A percentile compares a stretch with the other conserved stretches of the same genome.
Evolutionary conservation across 2,797 vertebrate species (phyloP).

Genomic region (Pristis pectinata): DNA sequence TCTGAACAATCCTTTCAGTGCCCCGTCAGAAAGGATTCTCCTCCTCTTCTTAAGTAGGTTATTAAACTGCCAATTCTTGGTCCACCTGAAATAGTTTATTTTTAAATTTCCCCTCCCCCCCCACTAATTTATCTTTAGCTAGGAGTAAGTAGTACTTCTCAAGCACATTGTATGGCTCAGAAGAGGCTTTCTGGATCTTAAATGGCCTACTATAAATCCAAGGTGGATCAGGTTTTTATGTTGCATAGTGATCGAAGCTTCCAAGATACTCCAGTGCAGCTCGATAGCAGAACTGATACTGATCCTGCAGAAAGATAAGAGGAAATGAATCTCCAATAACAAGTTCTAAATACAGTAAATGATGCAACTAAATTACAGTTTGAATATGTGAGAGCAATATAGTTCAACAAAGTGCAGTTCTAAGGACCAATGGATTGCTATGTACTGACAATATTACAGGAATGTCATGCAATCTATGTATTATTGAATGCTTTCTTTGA

Average conservation of each 20-base stretch:
- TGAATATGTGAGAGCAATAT: background rate
- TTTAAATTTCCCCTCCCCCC: slow-evolving; percentile 66
- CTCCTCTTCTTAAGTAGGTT: slow-evolving; percentile 63
- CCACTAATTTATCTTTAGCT: slow-evolving; percentile 91
- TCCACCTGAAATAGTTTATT: slow-evolving; percentile 81
- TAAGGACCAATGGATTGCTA: background rate
- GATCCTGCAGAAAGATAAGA: slow-evolving; percentile 68
- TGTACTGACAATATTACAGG: background rate
- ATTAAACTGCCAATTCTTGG: slow-evolving; percentile 81
- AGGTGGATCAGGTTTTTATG: slow-evolving; percentile 73
- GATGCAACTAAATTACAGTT: background rate
- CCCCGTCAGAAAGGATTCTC: slow-evolving; percentile 82
- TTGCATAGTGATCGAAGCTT: slow-evolving; percentile 99
- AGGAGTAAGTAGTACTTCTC: slow-evolving; percentile 97
- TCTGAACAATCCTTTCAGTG: slow-evolving; percentile 66
- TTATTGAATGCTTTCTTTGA: background rate
- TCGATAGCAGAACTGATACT: slow-evolving; percentile 98
- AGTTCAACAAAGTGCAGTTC: background rate
- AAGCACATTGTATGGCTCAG: slow-evolving; percentile 99
- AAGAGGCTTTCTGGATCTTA: slow-evolving; percentile 89
- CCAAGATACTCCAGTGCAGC: slow-evolving; percentile 97
- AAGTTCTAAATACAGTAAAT: background rate
- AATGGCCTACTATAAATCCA: slow-evolving; percentile 80
- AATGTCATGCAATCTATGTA: background rate
- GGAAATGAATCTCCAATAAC: slow-evolving; percentile 31